Evolutionary conservation across 2,797 vertebrate species (phyloP).

Genomic region (Dipus sagitta): DNA sequence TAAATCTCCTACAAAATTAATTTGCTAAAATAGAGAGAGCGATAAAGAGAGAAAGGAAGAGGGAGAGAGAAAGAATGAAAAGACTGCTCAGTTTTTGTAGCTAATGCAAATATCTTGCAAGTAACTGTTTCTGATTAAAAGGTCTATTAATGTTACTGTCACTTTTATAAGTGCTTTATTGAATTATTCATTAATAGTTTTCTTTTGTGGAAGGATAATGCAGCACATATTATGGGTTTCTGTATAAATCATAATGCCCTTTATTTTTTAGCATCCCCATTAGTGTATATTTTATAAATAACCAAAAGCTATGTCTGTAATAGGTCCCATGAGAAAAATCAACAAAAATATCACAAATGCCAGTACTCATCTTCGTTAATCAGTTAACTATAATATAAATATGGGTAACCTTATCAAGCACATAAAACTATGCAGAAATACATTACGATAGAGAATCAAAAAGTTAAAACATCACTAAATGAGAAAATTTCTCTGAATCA

Average conservation of each 20-base stretch:
- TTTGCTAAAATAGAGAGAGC: background rate
- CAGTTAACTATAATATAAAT: background rate
- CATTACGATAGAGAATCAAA: background rate
- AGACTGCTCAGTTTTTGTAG: background rate
- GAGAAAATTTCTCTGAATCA: background rate
- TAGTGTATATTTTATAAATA: slow-evolving; percentile 5
- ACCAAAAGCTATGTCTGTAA: background rate
- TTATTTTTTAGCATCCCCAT: background rate
- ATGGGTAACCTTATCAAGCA: background rate
- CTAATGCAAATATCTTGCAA: slow-evolving; percentile 13
- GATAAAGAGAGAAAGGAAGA: too few relatives aligned
- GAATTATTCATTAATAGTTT: background rate
- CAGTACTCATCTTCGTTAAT: slow-evolving; percentile 19
- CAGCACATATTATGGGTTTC: background rate
- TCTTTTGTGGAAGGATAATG: background rate
- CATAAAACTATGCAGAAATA: slow-evolving; percentile 27
- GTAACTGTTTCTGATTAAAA: slow-evolving; percentile 43
- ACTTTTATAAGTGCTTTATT: background rate
- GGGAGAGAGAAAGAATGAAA: too few relatives aligned
- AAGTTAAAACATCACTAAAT: background rate
- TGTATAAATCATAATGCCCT: background rate
- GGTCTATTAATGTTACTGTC: background rate
- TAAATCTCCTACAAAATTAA: slow-evolving; percentile 9
- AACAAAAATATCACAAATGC: background rate
- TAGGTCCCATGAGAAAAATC: background rate